phyloP scores from a whole-genome alignment of 1,140 invertebrate species.

The Coboldia fuscipes region DNA sequence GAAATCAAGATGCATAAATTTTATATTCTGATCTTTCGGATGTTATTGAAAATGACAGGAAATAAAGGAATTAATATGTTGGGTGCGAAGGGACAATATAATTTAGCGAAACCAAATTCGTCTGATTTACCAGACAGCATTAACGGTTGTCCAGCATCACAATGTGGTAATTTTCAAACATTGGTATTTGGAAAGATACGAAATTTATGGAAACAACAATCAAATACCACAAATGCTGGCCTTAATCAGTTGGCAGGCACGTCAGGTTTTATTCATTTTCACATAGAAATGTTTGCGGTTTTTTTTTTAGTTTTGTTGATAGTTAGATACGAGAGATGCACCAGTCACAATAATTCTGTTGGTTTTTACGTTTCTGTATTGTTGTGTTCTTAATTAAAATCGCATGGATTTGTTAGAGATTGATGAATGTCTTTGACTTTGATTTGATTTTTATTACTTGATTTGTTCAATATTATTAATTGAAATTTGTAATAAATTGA shows the following conservation, averaged over 20 bases:
- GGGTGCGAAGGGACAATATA: too few relatives aligned
- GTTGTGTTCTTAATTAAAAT: neutral
- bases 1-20: too few relatives aligned
- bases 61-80: too few relatives aligned
- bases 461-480: slow-evolving; percentile 5
- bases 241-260: slow-evolving; percentile 48
- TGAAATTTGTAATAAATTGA: neutral
- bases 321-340: neutral
- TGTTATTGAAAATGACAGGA: too few relatives aligned
- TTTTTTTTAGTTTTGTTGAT: neutral
- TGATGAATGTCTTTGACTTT: slow-evolving; percentile 1
- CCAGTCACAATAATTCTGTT: neutral
- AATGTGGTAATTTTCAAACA: slow-evolving; percentile 47
- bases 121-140: too few relatives aligned
- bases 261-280: neutral
- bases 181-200: slow-evolving; percentile 67
- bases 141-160: too few relatives aligned
- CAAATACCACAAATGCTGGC: slow-evolving; percentile 40
- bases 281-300: slow-evolving; percentile 2
- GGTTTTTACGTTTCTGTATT: slow-evolving; percentile 3
- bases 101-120: too few relatives aligned
- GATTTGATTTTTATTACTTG: slow-evolving; percentile 2
- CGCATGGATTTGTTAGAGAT: neutral
- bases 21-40: too few relatives aligned
- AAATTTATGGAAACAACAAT: slow-evolving; percentile 57